Base-by-base conservation (phyloP, 1,140 invertebrate species). In the Hypothenemus hampei region DNA sequence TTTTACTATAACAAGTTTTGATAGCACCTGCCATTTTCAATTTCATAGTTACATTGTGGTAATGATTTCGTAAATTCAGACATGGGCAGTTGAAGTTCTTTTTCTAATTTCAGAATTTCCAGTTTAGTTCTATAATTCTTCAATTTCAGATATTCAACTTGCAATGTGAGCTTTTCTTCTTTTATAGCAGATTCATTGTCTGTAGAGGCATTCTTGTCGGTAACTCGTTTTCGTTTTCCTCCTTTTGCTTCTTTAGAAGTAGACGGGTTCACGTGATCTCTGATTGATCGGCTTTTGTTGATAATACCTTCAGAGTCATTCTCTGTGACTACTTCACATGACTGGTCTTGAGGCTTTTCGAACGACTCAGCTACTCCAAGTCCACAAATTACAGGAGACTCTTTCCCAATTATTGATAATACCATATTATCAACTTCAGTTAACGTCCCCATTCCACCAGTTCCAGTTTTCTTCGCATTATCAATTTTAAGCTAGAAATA, bases 391-490 rank as follows among this genome's bases (percentile, higher is more conserved):
- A 31, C 3, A 13, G 26, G 26, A 2, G 26, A 31, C 13, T 2
- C 3, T 31, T 31, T 31, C 13, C 26, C 26, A 31, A 31, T 31
- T 2, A 31, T 31, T 11, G 10, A 1, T 2, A 31, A 13, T 31
- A 31, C 26, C 26, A 31, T 3, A 31, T 31, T 31, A 13, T 3
- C 26, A 13, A 31, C 3, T 31, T 31, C 10, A 13, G 26, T 31
- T 31, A 31, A 31, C 3, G 26, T 31, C 8, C 26, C 3, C 3
- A 16, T 24, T 8, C 24, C 4, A 13, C 22, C 43, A 29, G 43
- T 45, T 26, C 23, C 43, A 5, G 43, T 45, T 45, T 45, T 45
- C n/a, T 26, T 45, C 13, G 43, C 23, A 15, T 45, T 45, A 20
- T 45, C 23, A 13, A 3, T 45, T 45, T 45, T 26, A 45, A 43